These are phyloP conservation scores for Phataginus tricuspis DNA, from an alignment of 2,797 vertebrate genomes.

Conservation along the genomic window DNA sequence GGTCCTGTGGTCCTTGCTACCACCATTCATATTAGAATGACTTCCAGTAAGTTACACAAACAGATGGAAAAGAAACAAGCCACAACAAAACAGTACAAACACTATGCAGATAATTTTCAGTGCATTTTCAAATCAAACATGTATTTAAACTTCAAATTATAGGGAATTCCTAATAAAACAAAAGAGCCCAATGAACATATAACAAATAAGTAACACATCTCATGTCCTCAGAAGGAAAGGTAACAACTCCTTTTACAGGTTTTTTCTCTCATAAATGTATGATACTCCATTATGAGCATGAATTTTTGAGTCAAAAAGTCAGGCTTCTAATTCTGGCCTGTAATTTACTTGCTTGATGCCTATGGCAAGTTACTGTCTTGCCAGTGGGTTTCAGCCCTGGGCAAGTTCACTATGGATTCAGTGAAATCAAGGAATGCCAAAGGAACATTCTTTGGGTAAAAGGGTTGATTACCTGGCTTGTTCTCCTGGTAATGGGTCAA, in stretches of 20 bases:
- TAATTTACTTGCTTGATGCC: neutral
- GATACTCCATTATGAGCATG: neutral
- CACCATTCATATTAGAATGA: neutral
- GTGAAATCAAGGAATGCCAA: no score
- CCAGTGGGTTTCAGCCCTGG: no score
- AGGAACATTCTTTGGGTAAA: no score
- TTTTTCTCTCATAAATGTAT: neutral
- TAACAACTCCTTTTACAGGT: neutral
- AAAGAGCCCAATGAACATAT: neutral
- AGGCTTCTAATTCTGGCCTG: neutral
- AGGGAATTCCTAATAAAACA: neutral
- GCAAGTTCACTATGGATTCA: no score
- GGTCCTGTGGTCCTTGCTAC: neutral
- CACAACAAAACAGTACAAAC: neutral
- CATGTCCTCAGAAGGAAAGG: neutral
- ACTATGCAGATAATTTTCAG: neutral
- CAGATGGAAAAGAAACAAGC: neutral
- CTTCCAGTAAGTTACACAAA: neutral
- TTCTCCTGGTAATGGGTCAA: no score
- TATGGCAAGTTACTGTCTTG: neutral
- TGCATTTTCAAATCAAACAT: neutral
- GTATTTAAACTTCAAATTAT: neutral
- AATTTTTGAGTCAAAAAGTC: neutral
- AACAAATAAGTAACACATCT: neutral
- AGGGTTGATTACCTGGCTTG: no score